phyloP scores from a whole-genome alignment of 2,888 invertebrate species.

The Apamea sordens region DNA sequence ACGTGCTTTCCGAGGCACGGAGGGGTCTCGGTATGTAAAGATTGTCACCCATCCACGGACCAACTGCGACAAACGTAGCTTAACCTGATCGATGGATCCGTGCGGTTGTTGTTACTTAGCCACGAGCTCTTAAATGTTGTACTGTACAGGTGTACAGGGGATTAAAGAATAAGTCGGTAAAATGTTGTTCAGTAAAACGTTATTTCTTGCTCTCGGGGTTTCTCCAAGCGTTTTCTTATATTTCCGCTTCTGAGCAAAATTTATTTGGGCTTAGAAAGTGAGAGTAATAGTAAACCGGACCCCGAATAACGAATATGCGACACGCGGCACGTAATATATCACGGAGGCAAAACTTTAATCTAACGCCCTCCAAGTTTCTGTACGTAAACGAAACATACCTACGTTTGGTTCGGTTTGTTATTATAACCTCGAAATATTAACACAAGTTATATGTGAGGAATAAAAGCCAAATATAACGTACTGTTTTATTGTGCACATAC shows the following conservation, averaged over 20 bases:
- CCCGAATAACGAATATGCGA: conserved; percentile 77
- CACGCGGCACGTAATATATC: conserved; percentile 82
- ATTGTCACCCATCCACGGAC: background rate
- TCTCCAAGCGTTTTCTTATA: conserved; percentile 77
- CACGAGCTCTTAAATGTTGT: background rate
- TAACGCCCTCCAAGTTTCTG: conserved; percentile 69
- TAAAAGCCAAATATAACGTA: conserved; percentile 47
- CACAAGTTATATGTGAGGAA: conserved; percentile 41
- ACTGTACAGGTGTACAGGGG: conserved; percentile 38
- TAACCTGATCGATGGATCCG: background rate
- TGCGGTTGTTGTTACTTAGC: background rate
- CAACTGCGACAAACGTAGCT: background rate
- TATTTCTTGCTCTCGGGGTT: conserved; percentile 69
- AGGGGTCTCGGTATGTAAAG: background rate
- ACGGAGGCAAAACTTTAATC: conserved; percentile 77
- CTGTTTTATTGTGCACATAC: conserved; percentile 57
- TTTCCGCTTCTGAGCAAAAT: conserved; percentile 77
- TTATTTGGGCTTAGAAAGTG: conserved; percentile 80
- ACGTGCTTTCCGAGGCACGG: background rate
- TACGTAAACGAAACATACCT: conserved; percentile 64
- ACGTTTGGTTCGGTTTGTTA: conserved; percentile 58
- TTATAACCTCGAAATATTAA: conserved; percentile 59
- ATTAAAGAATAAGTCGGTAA: conserved; percentile 55
- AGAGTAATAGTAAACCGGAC: conserved; percentile 78
- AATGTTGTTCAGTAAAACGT: conserved; percentile 64